Conservation (phyloP, 64 coral and sea anemone genomes). For the Montipora efflorescens region DNA sequence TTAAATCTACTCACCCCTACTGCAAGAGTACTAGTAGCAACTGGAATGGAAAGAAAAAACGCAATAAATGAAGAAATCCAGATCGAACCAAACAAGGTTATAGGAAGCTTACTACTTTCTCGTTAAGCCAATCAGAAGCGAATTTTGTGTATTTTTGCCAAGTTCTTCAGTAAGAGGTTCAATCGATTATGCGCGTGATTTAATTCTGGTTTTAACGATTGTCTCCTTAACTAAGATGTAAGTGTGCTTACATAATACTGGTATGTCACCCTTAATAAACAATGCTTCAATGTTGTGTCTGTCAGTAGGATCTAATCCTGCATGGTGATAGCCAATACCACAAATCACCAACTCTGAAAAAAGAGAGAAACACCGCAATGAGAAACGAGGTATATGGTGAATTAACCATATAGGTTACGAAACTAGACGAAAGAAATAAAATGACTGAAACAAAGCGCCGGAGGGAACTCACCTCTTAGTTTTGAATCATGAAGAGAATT, state of each 20-base stretch:
- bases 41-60: constrained; percentile 49
- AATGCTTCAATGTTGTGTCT: constrained; percentile 83
- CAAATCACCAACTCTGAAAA: constrained; percentile 92
- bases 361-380: background rate
- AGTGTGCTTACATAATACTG: constrained; percentile 89
- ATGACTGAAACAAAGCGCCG: background rate
- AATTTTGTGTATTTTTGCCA: too few species aligned
- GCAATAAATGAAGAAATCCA: too few species aligned
- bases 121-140: too few species aligned
- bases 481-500: constrained; percentile 95
- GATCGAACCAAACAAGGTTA: background rate
- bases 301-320: constrained; percentile 87
- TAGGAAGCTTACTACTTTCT: too few species aligned
- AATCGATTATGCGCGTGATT: background rate
- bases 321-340: constrained; percentile 98
- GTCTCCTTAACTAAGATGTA: too few species aligned
- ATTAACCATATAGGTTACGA: background rate
- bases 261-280: constrained; percentile 92
- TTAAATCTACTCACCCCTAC: constrained; percentile 77
- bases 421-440: background rate
- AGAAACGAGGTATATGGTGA: background rate
- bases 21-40: constrained; percentile 98
- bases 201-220: too few species aligned
- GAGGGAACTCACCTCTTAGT: constrained; percentile 72
- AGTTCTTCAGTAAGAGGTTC: background rate